Percentiles rank a stretch among this genome's conserved stretches.
These are phyloP conservation scores for Cinara cedri DNA, from an alignment of 2,888 invertebrate genomes.

Conservation along the genomic window DNA sequence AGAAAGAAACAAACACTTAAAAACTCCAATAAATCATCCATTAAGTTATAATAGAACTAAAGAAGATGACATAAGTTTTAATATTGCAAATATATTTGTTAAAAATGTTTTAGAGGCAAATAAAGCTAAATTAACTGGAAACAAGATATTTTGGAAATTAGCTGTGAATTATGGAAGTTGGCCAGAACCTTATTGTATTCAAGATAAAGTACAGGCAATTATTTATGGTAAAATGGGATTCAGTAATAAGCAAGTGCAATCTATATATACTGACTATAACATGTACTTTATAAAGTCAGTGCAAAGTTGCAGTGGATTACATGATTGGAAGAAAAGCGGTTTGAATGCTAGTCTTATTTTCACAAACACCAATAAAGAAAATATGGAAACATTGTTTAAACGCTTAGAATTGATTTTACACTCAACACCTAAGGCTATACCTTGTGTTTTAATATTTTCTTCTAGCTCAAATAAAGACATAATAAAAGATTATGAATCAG, in stretches of 20 bases:
- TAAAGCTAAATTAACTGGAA: neutral
- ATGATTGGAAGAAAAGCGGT: conserved; percentile 32
- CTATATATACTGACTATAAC: neutral
- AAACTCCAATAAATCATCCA: neutral
- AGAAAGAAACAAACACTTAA: neutral
- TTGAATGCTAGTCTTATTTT: conserved; percentile 32
- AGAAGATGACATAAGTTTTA: neutral
- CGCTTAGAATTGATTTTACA: conserved; percentile 30
- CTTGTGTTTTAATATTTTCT: conserved; percentile 36
- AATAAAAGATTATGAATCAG: conserved; percentile 3
- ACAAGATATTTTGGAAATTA: conserved; percentile 51
- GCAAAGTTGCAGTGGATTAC: neutral
- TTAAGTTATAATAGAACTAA: neutral
- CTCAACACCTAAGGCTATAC: conserved; percentile 30
- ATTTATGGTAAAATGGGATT: conserved; percentile 43
- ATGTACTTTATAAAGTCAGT: conserved; percentile 30
- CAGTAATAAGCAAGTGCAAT: conserved; percentile 16
- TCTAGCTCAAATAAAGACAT: conserved; percentile 9
- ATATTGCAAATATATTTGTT: conserved; percentile 36
- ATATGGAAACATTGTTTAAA: conserved; percentile 30
- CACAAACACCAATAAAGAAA: conserved; percentile 25
- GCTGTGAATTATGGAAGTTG: conserved; percentile 36
- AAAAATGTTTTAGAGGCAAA: conserved; percentile 11
- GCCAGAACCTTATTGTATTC: neutral
- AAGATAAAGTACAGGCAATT: conserved; percentile 21